Percentiles rank a stretch among this genome's conserved stretches.
Evolutionary conservation across 2,797 vertebrate species (phyloP).

Genomic region (Manis pentadactyla): DNA sequence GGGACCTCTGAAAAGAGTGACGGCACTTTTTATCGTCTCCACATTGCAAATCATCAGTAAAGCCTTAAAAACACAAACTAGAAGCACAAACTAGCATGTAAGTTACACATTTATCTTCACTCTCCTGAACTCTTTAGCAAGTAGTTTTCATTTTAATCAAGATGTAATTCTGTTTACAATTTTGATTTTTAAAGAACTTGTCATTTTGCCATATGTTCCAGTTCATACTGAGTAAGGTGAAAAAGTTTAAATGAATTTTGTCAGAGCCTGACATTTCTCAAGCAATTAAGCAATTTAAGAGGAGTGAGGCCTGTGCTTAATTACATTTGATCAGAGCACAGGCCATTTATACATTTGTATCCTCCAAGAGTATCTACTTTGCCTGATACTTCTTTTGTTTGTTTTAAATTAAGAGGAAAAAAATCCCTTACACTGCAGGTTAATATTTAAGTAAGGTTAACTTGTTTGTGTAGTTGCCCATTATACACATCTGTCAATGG

Average conservation of each 20-base stretch:
- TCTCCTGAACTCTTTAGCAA: neutral
- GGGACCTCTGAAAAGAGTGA: neutral
- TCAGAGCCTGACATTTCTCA: slow-evolving; percentile 39
- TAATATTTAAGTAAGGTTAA: slow-evolving; percentile 75
- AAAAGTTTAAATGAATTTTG: slow-evolving; percentile 21
- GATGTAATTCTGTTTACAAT: neutral
- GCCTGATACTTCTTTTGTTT: slow-evolving; percentile 58
- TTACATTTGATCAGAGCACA: neutral
- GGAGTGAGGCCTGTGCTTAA: neutral
- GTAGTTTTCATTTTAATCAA: slow-evolving; percentile 20
- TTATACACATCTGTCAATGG: slow-evolving; percentile 59
- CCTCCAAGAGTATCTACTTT: slow-evolving; percentile 4
- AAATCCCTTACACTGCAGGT: slow-evolving; percentile 57
- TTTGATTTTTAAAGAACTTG: neutral
- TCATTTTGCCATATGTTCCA: slow-evolving; percentile 16
- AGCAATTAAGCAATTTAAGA: slow-evolving; percentile 66
- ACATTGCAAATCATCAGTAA: neutral
- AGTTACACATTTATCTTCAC: neutral
- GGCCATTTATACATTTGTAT: slow-evolving; percentile 37
- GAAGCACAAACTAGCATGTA: neutral
- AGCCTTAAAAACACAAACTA: neutral
- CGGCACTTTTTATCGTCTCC: neutral
- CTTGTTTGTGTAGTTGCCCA: slow-evolving; percentile 47
- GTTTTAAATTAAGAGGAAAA: slow-evolving; percentile 46
- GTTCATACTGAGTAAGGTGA: slow-evolving; percentile 41